A percentile compares a stretch with the other conserved stretches of the same genome.
These are phyloP conservation scores for Sinocyclocheilus rhinocerous DNA, from an alignment of 2,113 vertebrate genomes.

Conservation along the genomic window DNA sequence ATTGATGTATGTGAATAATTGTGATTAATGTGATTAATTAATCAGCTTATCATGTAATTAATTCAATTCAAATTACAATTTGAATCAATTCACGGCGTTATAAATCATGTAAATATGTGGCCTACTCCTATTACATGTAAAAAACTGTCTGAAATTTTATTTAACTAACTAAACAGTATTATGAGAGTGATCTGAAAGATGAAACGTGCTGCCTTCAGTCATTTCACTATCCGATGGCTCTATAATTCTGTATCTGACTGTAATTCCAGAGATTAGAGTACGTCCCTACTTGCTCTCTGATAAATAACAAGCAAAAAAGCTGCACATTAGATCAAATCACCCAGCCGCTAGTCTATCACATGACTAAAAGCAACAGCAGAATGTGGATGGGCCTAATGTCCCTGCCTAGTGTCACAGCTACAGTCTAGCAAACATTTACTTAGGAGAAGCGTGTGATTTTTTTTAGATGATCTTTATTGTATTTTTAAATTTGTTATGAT, in stretches of 20 bases:
- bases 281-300: slow-evolving; percentile 23
- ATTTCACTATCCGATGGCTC: slow-evolving; percentile 16
- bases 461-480: background rate
- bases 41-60: background rate
- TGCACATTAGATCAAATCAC: slow-evolving; percentile 31
- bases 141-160: background rate
- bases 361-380: background rate
- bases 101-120: background rate
- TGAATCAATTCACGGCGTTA: background rate
- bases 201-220: background rate
- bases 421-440: background rate
- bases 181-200: background rate
- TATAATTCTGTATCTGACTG: background rate
- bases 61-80: background rate
- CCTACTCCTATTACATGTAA: background rate
- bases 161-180: background rate
- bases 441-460: background rate
- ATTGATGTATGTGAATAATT: background rate
- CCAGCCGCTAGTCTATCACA: background rate
- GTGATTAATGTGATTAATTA: background rate
- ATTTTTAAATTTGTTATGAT: background rate
- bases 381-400: background rate
- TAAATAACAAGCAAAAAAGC: slow-evolving; percentile 9
- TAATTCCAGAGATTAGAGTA: slow-evolving; percentile 20
- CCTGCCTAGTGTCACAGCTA: background rate